Evolutionary conservation across 2,888 invertebrate genomes (phyloP), one percentile per base, ranked within the genome.

Genomic region (Metopia argyrocephala): DNA sequence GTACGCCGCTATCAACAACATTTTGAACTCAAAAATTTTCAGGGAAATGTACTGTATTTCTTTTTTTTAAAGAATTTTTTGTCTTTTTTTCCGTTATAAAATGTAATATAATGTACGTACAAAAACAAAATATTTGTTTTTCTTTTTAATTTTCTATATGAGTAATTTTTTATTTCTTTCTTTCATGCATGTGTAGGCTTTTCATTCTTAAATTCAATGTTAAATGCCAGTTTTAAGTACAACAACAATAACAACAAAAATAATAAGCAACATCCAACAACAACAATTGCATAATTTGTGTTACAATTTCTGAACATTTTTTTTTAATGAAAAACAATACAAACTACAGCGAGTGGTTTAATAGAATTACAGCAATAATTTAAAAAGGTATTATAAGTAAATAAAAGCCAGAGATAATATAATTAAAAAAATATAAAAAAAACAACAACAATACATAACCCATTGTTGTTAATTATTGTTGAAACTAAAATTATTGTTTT

Each of bases 171-270:
- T n/a, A n/a, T n/a, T n/a, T n/a, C n/a, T n/a, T n/a, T n/a, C n/a
- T n/a, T 28, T 18, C 25, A 25, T 45, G 57, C 64, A 57, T 57
- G 68, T 48, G 61, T 15, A 12, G 6, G 1, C 3, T 31, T 31
- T 31, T 52, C 62, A 75, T 50, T 54, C n/a, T 28, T 50, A 56
- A 80, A 73, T 68, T 75, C 80, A 80, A 80, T 80, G 80, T 76
- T 76, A 80, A 80, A 80, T 68, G 56, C 45, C 65, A 31, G n/a
- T n/a, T n/a, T n/a, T n/a, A n/a, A n/a, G n/a, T n/a, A 7, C 65
- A 62, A 38, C 12, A 23, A 21, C 12, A 38, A 45, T 27, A 31
- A 12, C 31, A 38, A 38, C n/a, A 38, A n/a, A n/a, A n/a, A n/a
- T n/a, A 23, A 23, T 28, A 23, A 48, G 9, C 61, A 38, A 64